Percentiles rank a stretch among this genome's conserved stretches.
Evolutionary conservation across 2,113 vertebrate species (phyloP).

Genomic region (Lamprotornis superbus): DNA sequence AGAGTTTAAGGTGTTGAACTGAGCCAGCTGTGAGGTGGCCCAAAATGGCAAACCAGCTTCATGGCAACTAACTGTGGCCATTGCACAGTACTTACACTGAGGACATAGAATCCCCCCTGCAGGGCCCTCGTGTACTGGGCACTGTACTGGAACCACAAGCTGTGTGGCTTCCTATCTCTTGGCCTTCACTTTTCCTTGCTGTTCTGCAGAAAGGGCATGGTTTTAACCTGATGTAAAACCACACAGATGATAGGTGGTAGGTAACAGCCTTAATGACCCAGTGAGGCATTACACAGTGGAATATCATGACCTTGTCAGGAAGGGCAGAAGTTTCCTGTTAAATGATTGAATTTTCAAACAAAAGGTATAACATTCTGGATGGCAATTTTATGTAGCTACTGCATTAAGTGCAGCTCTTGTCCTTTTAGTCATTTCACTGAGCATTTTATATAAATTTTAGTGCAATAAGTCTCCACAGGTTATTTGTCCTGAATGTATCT

Average conservation of each 20-base stretch:
- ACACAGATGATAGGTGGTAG: accelerated
- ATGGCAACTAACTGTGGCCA: neutral
- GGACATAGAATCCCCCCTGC: accelerated
- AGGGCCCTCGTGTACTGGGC: neutral
- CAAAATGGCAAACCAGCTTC: neutral
- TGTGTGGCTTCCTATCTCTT: neutral
- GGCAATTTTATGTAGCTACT: neutral
- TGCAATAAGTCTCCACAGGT: neutral
- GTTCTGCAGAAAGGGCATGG: neutral
- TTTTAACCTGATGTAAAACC: neutral
- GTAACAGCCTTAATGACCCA: neutral
- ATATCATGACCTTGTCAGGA: neutral
- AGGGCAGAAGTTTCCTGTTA: neutral
- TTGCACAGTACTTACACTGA: too few relatives aligned
- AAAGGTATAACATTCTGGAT: neutral
- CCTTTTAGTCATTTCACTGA: neutral
- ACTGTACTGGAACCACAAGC: neutral
- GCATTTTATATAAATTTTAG: neutral
- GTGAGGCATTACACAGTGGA: neutral
- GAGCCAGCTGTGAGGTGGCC: neutral
- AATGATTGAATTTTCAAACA: neutral
- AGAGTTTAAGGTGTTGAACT: neutral
- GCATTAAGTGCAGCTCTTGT: neutral
- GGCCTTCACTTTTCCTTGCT: neutral
- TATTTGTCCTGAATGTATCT: neutral